Percentiles rank a stretch among this genome's conserved stretches.
These are phyloP conservation scores for Anoplius nigerrimus DNA, from an alignment of 2,888 invertebrate species.

Conservation along the genomic window DNA sequence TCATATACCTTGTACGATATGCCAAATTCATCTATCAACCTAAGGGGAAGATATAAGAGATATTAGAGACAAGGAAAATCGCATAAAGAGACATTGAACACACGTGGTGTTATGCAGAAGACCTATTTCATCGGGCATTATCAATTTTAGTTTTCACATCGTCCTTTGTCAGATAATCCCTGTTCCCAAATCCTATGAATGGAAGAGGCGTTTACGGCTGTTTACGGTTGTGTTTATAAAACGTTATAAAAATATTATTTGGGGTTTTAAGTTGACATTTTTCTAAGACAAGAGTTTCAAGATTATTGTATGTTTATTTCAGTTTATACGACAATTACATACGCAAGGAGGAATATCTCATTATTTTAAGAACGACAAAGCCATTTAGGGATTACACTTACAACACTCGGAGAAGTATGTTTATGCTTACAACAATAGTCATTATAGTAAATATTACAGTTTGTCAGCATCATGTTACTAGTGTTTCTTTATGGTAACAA, in stretches of 20 bases:
- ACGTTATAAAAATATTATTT: slow-evolving; percentile 25
- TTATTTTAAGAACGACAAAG: slow-evolving; percentile 32
- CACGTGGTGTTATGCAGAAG: too few relatives aligned
- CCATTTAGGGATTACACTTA: slow-evolving; percentile 40
- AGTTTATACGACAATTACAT: slow-evolving; percentile 46
- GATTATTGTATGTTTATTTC: slow-evolving; percentile 48
- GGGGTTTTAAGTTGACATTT: slow-evolving; percentile 34
- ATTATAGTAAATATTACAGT: slow-evolving; percentile 26
- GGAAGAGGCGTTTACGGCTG: not conserved
- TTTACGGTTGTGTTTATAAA: slow-evolving; percentile 23
- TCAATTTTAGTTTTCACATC: too few relatives aligned
- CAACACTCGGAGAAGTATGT: slow-evolving; percentile 32
- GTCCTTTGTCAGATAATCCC: too few relatives aligned
- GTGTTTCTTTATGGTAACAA: slow-evolving; percentile 26
- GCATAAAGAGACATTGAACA: too few relatives aligned
- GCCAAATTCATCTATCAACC: slow-evolving; percentile 67
- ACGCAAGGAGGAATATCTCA: slow-evolving; percentile 28
- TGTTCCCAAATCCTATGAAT: too few relatives aligned
- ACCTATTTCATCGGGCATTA: too few relatives aligned
- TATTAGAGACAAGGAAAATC: slow-evolving; percentile 32
- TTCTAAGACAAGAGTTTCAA: slow-evolving; percentile 27
- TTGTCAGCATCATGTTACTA: slow-evolving; percentile 19
- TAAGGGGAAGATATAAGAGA: slow-evolving; percentile 62
- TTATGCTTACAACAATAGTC: slow-evolving; percentile 29
- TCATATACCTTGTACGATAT: slow-evolving; percentile 52